Evolutionary conservation across 2,113 vertebrate genomes (phyloP).

Genomic region (Forbesichthys papilliferus): DNA sequence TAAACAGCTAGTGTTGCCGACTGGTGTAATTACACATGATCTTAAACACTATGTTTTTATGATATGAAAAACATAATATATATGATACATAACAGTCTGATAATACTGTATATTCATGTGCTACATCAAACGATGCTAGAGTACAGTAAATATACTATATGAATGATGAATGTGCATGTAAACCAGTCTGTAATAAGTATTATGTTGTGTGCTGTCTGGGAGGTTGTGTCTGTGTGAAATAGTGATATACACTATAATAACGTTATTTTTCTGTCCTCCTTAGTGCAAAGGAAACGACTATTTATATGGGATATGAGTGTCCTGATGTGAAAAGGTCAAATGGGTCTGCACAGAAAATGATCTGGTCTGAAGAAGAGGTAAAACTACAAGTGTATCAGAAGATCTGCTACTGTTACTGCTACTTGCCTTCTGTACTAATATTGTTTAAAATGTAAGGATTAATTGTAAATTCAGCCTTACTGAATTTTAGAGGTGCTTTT

Average conservation of each 20-base stretch:
- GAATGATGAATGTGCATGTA: too few relatives aligned
- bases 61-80: too few relatives aligned
- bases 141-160: too few relatives aligned
- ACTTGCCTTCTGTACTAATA: background rate
- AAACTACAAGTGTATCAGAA: background rate
- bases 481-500: too few relatives aligned
- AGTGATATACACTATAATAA: background rate
- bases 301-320: background rate
- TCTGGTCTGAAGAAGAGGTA: conserved; percentile 57
- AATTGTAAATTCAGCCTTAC: too few relatives aligned
- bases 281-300: conserved; percentile 25
- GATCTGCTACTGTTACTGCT: background rate
- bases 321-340: conserved; percentile 12
- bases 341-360: conserved; percentile 18
- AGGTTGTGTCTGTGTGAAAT: background rate
- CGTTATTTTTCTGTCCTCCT: background rate
- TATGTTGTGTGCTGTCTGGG: background rate
- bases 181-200: too few relatives aligned
- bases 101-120: too few relatives aligned
- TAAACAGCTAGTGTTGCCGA: too few relatives aligned
- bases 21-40: too few relatives aligned
- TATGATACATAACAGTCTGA: too few relatives aligned
- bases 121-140: too few relatives aligned
- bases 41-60: too few relatives aligned
- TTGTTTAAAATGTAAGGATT: background rate